Evolutionary conservation across 2,888 invertebrate genomes (phyloP).

Genomic region (Leptopilina syphax): DNA sequence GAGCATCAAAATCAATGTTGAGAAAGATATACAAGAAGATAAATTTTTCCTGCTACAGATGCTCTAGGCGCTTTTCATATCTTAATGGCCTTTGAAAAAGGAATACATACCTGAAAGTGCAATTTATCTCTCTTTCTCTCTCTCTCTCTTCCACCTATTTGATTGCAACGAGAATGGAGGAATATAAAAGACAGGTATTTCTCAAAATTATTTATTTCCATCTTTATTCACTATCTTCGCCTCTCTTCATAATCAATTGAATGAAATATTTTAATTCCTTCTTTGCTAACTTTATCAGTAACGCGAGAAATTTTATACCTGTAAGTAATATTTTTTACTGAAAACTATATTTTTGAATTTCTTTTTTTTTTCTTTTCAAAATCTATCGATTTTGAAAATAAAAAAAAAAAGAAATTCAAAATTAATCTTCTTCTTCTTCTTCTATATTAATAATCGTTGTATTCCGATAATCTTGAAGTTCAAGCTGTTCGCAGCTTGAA

Average conservation of each 20-base stretch:
- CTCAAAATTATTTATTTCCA: slow-evolving; percentile 3
- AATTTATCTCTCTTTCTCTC: not conserved
- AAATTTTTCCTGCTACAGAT: not conserved
- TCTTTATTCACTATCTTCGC: slow-evolving; percentile 4
- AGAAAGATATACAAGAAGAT: not conserved
- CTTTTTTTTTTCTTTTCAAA: too few species aligned
- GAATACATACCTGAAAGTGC: not conserved
- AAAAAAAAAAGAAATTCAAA: too few species aligned
- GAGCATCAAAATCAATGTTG: slow-evolving; percentile 15
- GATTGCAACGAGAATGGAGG: not conserved
- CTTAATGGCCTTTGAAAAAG: slow-evolving; percentile 1
- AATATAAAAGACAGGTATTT: not conserved
- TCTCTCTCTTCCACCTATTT: not conserved
- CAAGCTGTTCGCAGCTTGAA: too few species aligned
- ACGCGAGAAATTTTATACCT: not conserved
- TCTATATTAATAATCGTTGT: too few species aligned
- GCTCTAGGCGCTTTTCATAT: slow-evolving; percentile 15
- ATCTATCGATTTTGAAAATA: too few species aligned
- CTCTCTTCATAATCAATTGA: not conserved
- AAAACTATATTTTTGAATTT: too few species aligned
- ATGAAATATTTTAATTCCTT: slow-evolving; percentile 7
- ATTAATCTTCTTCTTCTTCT: too few species aligned
- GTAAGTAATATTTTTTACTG: not conserved
- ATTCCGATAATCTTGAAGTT: too few species aligned
- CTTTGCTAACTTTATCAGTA: not conserved